phyloP scores from a whole-genome alignment of 1,140 invertebrate species.

The Anthonomus grandis region DNA sequence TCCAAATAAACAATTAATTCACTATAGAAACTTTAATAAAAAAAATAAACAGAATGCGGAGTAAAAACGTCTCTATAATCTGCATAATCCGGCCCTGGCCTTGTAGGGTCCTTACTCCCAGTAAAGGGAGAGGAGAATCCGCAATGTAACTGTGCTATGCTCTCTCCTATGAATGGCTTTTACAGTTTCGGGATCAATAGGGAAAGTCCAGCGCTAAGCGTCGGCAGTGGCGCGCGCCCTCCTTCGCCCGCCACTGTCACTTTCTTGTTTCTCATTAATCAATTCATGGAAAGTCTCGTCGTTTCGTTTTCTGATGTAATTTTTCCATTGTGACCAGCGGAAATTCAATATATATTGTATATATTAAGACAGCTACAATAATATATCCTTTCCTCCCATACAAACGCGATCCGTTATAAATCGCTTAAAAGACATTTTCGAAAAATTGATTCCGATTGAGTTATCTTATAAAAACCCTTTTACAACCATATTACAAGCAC shows the following conservation, averaged over 20 bases:
- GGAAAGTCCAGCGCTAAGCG: slow-evolving; percentile 19
- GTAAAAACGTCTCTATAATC: no score
- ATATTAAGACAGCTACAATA: no score
- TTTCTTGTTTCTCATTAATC: background rate
- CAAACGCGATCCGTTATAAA: no score
- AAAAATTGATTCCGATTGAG: no score
- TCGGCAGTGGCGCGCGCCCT: slow-evolving; percentile 9
- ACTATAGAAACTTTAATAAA: no score
- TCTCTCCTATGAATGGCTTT: slow-evolving; percentile 19
- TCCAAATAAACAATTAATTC: no score
- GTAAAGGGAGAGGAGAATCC: slow-evolving; percentile 15
- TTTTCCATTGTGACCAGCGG: background rate
- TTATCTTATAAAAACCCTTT: background rate
- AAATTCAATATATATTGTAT: no score
- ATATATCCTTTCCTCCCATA: no score
- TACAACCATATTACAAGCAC: slow-evolving; percentile 2
- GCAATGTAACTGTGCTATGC: slow-evolving; percentile 22
- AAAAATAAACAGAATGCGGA: no score
- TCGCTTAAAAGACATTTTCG: no score
- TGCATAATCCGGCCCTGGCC: background rate
- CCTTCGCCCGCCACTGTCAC: background rate
- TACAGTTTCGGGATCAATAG: slow-evolving; percentile 25
- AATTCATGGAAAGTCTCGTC: background rate
- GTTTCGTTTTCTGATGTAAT: background rate
- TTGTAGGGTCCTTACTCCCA: slow-evolving; percentile 8